Conservation (phyloP, 2,888 invertebrate species). For the Hydroisotoma schaefferi region DNA sequence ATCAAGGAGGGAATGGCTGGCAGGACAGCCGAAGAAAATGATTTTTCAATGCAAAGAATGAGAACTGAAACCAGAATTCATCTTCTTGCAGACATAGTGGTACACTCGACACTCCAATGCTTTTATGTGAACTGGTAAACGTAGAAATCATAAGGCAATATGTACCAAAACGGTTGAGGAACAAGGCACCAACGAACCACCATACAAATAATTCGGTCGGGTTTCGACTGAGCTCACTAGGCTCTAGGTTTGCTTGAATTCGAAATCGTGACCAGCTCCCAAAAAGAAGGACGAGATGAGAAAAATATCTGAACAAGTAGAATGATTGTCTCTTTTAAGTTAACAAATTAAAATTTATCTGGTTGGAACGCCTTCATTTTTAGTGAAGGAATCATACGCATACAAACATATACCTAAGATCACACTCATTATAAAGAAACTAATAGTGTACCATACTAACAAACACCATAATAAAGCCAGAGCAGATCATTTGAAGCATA, state of each 20-base stretch:
- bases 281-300: slow-evolving; percentile 23
- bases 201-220: not conserved
- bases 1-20: not conserved
- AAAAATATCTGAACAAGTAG: slow-evolving; percentile 41
- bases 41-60: slow-evolving; percentile 10
- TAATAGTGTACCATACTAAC: not conserved
- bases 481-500: too few relatives aligned
- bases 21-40: slow-evolving; percentile 8
- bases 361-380: slow-evolving; percentile 44
- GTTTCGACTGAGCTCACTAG: not conserved
- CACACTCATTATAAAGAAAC: slow-evolving; percentile 1
- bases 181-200: too few relatives aligned
- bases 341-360: slow-evolving; percentile 50
- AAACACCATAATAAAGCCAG: not conserved
- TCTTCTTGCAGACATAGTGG: not conserved
- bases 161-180: too few relatives aligned
- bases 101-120: not conserved
- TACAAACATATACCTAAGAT: too few relatives aligned
- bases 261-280: slow-evolving; percentile 47
- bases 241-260: slow-evolving; percentile 1
- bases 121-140: not conserved
- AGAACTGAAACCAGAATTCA: slow-evolving; percentile 9
- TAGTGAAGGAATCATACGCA: slow-evolving; percentile 8
- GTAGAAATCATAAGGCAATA: not conserved
- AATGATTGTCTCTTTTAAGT: slow-evolving; percentile 49